Evolutionary conservation across 2,888 invertebrate species (phyloP), one percentile per base, ranked within the genome.

Genomic region (Tetanocera ferruginea): DNA sequence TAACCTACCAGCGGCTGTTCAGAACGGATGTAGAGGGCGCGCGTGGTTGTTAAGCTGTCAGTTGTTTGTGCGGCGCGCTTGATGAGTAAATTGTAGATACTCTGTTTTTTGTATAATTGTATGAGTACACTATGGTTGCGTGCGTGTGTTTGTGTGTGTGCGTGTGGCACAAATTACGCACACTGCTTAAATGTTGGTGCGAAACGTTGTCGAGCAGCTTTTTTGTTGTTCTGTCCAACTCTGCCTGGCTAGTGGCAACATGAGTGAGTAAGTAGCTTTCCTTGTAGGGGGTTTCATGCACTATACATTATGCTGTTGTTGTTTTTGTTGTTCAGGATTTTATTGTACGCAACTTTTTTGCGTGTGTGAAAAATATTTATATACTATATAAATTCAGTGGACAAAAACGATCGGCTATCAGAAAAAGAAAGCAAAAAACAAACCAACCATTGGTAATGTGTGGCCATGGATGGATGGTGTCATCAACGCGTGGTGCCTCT

Each of bases 71-170:
- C 60, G 11, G 60, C n/a, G 60, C 60, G 11, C 17, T 60, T 60
- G 60, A 60, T 60, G 60, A 60, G 60, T 60, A 60, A 60, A 60
- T 60, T 60, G 60, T 60, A 28, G 23, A 60, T 60, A 43, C 43
- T 11, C 25, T 17, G 60, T 23, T 64, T 28, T 64, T 14, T 28
- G 64, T 34, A 1, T 34, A 31, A 31, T 14, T n/a, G 64, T n/a
- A 31, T 64, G 31, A 3, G 43, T 37, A 9, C 1, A 19, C 3
- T 28, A 28, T 9, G 60, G 23, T 9, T 25, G 37, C 14, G 67
- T 79, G 79, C 70, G 64, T 70, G 31, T 73, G 71, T 25, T 67
- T 76, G 43, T 64, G 78, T 73, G 73, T 71, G 73, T 77, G 31
- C 28, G 37, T 72, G 37, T 51, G 70, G 25, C 43, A 67, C 34